These are phyloP conservation scores for Nomada ferruginata DNA, from an alignment of 2,888 invertebrate genomes.

Conservation along the genomic window DNA sequence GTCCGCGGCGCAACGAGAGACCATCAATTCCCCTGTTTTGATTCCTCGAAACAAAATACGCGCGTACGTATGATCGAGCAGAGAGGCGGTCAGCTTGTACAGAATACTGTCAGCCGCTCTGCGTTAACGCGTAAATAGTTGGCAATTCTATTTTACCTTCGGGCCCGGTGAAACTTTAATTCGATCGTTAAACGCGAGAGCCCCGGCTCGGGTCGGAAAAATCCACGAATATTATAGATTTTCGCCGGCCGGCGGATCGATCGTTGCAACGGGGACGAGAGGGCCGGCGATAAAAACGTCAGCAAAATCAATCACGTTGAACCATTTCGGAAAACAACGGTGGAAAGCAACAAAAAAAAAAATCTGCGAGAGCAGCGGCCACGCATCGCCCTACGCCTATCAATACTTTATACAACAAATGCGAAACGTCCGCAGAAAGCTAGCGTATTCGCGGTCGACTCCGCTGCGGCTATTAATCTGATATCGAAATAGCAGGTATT, in stretches of 20 bases:
- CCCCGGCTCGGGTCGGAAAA: constrained; percentile 33
- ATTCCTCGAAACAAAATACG: not conserved
- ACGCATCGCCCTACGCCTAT: constrained; percentile 70
- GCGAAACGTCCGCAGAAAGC: constrained; percentile 79
- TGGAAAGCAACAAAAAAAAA: constrained; percentile 42
- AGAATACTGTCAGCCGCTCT: not conserved
- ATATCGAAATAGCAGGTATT: constrained; percentile 76
- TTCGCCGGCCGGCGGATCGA: constrained; percentile 19
- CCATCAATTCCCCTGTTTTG: constrained; percentile 22
- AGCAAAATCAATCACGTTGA: constrained; percentile 69
- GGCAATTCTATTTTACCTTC: constrained; percentile 24
- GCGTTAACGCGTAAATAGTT: constrained; percentile 32
- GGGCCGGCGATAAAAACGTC: constrained; percentile 63
- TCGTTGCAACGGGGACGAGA: constrained; percentile 15
- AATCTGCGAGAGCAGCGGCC: constrained; percentile 48
- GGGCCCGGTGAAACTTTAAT: constrained; percentile 45
- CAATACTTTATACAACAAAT: constrained; percentile 79
- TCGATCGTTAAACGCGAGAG: constrained; percentile 38
- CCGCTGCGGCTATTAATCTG: constrained; percentile 79
- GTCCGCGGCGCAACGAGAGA: too few species aligned
- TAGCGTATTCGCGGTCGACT: constrained; percentile 77
- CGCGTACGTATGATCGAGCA: not conserved
- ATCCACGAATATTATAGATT: constrained; percentile 62
- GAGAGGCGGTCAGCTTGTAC: not conserved
- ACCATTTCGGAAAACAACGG: constrained; percentile 61